Evolutionary conservation across 1,140 invertebrate species (phyloP).

Genomic region (Chelonus insularis): DNA sequence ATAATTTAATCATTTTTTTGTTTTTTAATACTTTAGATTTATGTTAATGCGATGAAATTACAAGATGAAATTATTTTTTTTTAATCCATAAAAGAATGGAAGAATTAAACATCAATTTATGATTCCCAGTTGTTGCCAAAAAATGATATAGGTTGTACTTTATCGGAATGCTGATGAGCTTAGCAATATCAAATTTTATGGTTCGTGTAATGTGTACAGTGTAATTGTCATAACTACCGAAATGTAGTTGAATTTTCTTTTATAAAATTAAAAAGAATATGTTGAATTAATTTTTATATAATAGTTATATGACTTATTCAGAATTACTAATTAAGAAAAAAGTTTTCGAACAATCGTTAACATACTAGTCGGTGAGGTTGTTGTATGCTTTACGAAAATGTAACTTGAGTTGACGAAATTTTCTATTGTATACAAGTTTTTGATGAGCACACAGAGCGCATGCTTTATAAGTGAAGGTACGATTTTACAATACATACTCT

Average conservation of each 20-base stretch:
- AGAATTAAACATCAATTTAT: no score
- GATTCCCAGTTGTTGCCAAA: background rate
- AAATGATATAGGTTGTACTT: background rate
- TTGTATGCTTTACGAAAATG: background rate
- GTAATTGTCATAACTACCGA: constrained; percentile 15
- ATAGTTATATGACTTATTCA: background rate
- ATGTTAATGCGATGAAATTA: no score
- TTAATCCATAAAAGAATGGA: no score
- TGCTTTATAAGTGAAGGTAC: constrained; percentile 2
- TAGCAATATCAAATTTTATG: background rate
- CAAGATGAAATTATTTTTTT: no score
- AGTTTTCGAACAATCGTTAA: background rate
- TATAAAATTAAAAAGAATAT: no score
- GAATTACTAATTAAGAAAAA: constrained; percentile 1
- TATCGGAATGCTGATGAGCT: background rate
- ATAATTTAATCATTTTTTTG: no score
- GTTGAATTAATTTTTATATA: background rate
- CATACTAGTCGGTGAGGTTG: background rate
- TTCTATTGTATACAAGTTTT: constrained; percentile 12
- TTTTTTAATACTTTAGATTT: no score
- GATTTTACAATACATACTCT: constrained; percentile 5
- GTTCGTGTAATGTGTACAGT: background rate
- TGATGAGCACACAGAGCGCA: constrained; percentile 1
- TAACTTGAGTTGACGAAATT: background rate
- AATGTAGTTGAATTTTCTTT: constrained; percentile 11